Evolutionary conservation across 2,113 vertebrate species (phyloP), one percentile per base, ranked within the genome.

Genomic region (Oreochromis tanganicae): DNA sequence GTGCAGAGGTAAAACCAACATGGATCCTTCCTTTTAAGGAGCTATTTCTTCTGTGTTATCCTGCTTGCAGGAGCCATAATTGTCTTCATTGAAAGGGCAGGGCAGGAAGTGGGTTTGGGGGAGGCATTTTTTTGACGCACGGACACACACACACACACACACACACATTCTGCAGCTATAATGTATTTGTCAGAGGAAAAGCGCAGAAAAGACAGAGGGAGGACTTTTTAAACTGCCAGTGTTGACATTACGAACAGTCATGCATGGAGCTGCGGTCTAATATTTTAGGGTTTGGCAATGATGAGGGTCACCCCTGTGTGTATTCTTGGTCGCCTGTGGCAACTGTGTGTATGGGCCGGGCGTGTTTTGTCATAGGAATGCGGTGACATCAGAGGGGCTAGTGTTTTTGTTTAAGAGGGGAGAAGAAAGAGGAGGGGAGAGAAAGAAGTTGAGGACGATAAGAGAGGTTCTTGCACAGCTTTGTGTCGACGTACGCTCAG

Each of bases 41-140:
- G 92, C 88, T 89, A 29, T 90, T 92, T 91, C 87, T 83, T 91
- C 91, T 92, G 89, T 82, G 85, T 93, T 92, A 87, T 93, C 91
- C 94, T 59, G 88, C 83, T 88, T 16, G 61, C 92, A 92, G 84
- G 89, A 93, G 84, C 95, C 95, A 94, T 95, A 95, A 95, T 95
- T 95, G 94, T 94, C 90, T 94, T 94, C 91, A 93, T 93, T 94
- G 93, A 94, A 86, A 95, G 93, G 95, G 95, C 92, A 94, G 89
- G 94, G 92, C 95, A 95, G 95, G 95, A 96, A 96, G 95, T 95
- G 95, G 95, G 87, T 94, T 95, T 90, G 90, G 90, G 92, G 93
- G 93, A 92, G 91, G 92, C 87, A 89, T 89, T 93, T 88, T 86
- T 88, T 93, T 81, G 32, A 57, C 56, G 1, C 7, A 4, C 46